phyloP scores from a whole-genome alignment of 1,140 invertebrate genomes.

The Gonioctena quinquepunctata region DNA sequence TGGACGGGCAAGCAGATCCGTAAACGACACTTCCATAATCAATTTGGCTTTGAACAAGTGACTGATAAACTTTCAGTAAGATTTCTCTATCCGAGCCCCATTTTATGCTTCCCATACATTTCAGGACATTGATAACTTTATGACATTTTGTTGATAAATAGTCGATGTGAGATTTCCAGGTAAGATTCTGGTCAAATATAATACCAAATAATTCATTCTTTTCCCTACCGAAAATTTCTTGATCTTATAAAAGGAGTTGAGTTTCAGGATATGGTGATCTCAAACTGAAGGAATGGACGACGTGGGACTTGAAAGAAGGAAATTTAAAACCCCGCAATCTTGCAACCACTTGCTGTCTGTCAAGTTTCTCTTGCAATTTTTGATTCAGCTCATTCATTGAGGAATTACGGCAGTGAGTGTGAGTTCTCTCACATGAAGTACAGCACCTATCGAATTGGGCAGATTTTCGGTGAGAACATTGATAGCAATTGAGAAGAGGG shows the following conservation, averaged over 20 bases:
- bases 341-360: background rate
- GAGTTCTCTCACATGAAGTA: conserved; percentile 16
- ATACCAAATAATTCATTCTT: too few relatives aligned
- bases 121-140: background rate
- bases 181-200: too few relatives aligned
- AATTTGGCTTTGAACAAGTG: conserved; percentile 14
- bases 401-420: background rate
- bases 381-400: too few relatives aligned
- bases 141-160: background rate
- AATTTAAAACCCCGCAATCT: background rate
- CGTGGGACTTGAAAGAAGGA: background rate
- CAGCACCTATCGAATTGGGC: background rate
- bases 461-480: too few relatives aligned
- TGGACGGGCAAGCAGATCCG: too few relatives aligned
- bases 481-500: too few relatives aligned
- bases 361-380: too few relatives aligned
- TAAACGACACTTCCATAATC: conserved; percentile 22
- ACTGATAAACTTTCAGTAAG: conserved; percentile 20
- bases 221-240: too few relatives aligned
- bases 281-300: too few relatives aligned
- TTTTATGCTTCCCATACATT: too few relatives aligned
- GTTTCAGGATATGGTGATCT: background rate
- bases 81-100: too few relatives aligned
- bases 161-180: too few relatives aligned
- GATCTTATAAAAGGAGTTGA: conserved; percentile 4